Evolutionary conservation across 2,888 invertebrate genomes (phyloP).

Genomic region (Microdon myrmicae): DNA sequence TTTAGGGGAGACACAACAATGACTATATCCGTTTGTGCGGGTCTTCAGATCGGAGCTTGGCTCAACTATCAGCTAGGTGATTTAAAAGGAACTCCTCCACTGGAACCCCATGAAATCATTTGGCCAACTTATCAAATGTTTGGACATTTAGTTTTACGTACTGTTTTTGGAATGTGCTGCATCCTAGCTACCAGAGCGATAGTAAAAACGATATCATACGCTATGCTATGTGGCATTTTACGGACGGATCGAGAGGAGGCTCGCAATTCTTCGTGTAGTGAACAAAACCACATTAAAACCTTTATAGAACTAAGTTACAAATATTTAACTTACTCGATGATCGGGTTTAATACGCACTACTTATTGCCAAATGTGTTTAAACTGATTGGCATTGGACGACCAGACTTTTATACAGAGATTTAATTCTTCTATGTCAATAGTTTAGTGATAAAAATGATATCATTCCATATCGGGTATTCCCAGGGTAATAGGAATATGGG

Average conservation of each 20-base stretch:
- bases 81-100: conserved; percentile 71
- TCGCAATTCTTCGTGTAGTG: conserved; percentile 73
- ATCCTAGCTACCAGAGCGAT: conserved; percentile 76
- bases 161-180: conserved; percentile 79
- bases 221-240: conserved; percentile 76
- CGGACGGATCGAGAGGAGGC: conserved; percentile 75
- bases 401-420: conserved; percentile 87
- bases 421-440: too few relatives aligned
- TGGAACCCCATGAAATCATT: conserved; percentile 81
- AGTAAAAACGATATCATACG: conserved; percentile 77
- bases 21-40: conserved; percentile 84
- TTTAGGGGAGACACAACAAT: conserved; percentile 89
- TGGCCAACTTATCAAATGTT: conserved; percentile 83
- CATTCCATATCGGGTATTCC: too few relatives aligned
- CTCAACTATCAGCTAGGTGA: conserved; percentile 83
- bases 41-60: conserved; percentile 84
- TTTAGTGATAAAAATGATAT: too few relatives aligned
- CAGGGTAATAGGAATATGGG: too few relatives aligned
- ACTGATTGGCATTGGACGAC: conserved; percentile 79
- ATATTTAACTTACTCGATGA: conserved; percentile 81
- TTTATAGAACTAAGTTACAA: conserved; percentile 85
- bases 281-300: conserved; percentile 77
- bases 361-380: conserved; percentile 82
- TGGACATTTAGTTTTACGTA: conserved; percentile 75
- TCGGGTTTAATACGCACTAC: conserved; percentile 83